Base-by-base conservation (phyloP, 37 sponge, comb jelly and placozoan species). In the Haliclona indistincta region DNA sequence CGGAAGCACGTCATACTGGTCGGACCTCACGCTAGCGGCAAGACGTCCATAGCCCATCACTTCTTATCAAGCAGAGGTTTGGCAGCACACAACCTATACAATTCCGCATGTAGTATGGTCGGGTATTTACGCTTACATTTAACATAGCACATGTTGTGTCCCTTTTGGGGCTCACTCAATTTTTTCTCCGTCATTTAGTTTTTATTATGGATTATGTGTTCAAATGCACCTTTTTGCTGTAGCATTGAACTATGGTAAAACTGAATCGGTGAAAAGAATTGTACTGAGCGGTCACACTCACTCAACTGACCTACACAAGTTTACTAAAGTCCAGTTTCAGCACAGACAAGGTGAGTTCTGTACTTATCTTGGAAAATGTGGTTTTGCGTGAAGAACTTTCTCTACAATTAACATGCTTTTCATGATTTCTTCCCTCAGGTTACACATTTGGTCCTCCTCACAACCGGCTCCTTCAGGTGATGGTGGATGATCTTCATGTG, bases 401-500 rank as follows among this genome's bases (percentile, higher is more conserved):
- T 47, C 13, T 38, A 43, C 63, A 33, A 11, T 0, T 26, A 62
- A 42, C 8, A 36, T 0, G 15, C 54, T 67, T 65, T 47, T 44
- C 35, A 66, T 2, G 44, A 3, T 66, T n/a, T 37, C 22, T 43
- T 43, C 36, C 22, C 62, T 23, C 56, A 92, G 93, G 96, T 55
- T 84, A 75, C 67, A 91, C 64, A 36, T 91, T 85, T 67, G 92
- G 96, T 30, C 91, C 96, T 28, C 45, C 70, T 38, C 68, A 95
- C 26, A 77, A 84, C 19, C 88, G 78, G 63, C 17, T 47, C 15
- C 74, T 95, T 56, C 34, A 86, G 36, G 64, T 84, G 43, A 86
- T 91, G 52, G 69, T 95, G 22, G 96, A 95, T 56, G 96, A 95
- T 67, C 73, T 95, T 43, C 94, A 95, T 79, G 72, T 91, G 10